These are phyloP conservation scores for Yponomeuta cagnagella DNA, from an alignment of 2,888 invertebrate genomes.

Conservation along the genomic window DNA sequence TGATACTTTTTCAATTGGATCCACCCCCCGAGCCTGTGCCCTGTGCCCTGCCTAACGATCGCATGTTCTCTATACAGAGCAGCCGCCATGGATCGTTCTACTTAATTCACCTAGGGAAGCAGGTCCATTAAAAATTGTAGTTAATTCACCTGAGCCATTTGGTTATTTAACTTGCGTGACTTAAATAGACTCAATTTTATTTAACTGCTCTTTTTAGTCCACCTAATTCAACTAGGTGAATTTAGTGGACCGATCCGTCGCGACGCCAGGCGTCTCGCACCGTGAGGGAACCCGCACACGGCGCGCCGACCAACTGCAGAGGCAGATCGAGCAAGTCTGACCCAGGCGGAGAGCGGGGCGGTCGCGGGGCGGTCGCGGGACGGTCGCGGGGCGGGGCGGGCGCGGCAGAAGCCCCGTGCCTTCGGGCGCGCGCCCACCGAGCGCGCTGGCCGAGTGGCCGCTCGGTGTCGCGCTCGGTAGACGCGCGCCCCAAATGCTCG, in stretches of 20 bases:
- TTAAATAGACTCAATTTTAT: too few relatives aligned
- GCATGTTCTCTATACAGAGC: neutral
- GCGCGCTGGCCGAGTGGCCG: neutral
- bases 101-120: too few relatives aligned
- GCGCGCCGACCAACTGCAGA: conserved; percentile 22
- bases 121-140: too few relatives aligned
- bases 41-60: neutral
- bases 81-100: neutral
- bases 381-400: too few relatives aligned
- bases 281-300: conserved; percentile 30
- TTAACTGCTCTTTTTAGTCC: too few relatives aligned
- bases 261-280: conserved; percentile 20
- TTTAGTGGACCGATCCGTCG: conserved; percentile 34
- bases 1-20: conserved; percentile 31
- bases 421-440: neutral
- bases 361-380: too few relatives aligned
- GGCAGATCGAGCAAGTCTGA: neutral
- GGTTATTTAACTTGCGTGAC: too few relatives aligned
- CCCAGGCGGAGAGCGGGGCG: neutral
- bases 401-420: neutral
- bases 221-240: too few relatives aligned
- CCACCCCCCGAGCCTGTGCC: conserved; percentile 22
- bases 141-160: too few relatives aligned
- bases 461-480: neutral
- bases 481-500: conserved; percentile 60